Conservation (phyloP, 2,113 vertebrate genomes). For the Microtus pennsylvanicus region DNA sequence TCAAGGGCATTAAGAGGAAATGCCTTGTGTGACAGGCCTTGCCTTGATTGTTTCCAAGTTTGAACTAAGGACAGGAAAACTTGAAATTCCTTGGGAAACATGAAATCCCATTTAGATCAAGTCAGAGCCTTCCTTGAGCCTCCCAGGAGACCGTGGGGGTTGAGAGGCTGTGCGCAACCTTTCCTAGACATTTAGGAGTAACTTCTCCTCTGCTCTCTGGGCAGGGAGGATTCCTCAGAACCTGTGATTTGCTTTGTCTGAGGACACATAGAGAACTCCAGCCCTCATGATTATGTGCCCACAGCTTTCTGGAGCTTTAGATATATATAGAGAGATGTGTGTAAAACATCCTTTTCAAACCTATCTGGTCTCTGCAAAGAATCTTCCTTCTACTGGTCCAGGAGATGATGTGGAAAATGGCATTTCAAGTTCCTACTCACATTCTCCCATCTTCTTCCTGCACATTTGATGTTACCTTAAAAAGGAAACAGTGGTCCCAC, state of each 20-base stretch:
- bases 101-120: slow-evolving; percentile 2
- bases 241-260: neutral
- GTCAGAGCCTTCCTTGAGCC: neutral
- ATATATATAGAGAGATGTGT: neutral
- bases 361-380: neutral
- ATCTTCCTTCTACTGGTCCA: neutral
- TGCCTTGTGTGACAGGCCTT: neutral
- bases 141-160: neutral
- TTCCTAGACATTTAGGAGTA: slow-evolving; percentile 3
- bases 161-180: neutral
- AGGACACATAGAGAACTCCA: neutral
- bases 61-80: slow-evolving; percentile 51
- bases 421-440: neutral
- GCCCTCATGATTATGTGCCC: neutral
- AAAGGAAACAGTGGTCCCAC: neutral
- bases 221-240: neutral
- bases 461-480: neutral
- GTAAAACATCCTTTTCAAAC: neutral
- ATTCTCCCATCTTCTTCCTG: neutral
- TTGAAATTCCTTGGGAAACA: slow-evolving; percentile 32
- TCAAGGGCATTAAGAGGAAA: slow-evolving; percentile 63
- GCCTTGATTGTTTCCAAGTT: slow-evolving; percentile 25
- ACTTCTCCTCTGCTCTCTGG: neutral
- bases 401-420: neutral
- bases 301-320: neutral